These are phyloP conservation scores for Lerema accius DNA, from an alignment of 1,140 invertebrate species.

Conservation along the genomic window DNA sequence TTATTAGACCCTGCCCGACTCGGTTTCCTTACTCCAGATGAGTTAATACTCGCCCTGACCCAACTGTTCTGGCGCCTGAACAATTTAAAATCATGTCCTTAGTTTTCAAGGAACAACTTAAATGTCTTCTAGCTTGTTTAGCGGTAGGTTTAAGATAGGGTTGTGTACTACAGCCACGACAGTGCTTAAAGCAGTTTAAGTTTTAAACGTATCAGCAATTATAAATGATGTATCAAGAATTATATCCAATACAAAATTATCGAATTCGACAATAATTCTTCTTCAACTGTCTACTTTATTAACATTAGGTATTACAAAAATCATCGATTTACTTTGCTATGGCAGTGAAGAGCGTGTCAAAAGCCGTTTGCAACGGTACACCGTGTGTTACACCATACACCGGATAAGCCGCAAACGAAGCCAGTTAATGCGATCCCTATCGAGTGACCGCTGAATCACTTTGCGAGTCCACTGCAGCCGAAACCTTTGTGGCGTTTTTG, in stretches of 20 bases:
- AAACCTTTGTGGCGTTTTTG: conserved; percentile 65
- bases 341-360: conserved; percentile 10
- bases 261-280: no score
- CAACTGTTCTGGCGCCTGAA: background rate
- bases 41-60: conserved; percentile 15
- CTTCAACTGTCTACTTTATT: background rate
- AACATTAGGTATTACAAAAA: background rate
- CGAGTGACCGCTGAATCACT: conserved; percentile 56
- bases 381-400: conserved; percentile 41
- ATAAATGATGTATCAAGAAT: no score
- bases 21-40: conserved; percentile 51
- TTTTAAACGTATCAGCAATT: no score
- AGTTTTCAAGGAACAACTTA: no score
- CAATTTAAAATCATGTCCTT: no score
- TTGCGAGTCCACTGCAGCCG: conserved; percentile 45
- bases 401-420: conserved; percentile 57
- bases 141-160: no score
- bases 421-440: conserved; percentile 51
- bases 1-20: conserved; percentile 68
- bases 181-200: no score
- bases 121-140: no score
- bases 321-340: background rate
- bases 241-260: no score
- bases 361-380: conserved; percentile 31
- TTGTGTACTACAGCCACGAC: no score